Conservation (phyloP, 2,888 invertebrate genomes). For the Thysanoteuthis rhombus region DNA sequence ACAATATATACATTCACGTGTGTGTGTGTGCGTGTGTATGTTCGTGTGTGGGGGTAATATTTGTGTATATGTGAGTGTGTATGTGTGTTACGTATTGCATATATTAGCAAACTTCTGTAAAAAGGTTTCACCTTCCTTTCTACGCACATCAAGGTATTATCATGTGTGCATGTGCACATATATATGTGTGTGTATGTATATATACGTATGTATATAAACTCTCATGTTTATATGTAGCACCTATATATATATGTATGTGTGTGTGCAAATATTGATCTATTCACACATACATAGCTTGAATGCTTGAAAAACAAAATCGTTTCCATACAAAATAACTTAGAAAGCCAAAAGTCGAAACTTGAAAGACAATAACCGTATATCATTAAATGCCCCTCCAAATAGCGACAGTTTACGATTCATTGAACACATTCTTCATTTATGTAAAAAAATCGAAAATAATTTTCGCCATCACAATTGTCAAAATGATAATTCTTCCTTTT, state of each 20-base stretch:
- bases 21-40: neutral
- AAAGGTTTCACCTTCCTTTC: neutral
- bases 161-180: neutral
- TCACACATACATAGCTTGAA: neutral
- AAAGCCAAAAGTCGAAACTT: no score
- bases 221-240: neutral
- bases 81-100: no score
- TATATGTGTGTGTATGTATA: neutral
- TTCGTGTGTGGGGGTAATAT: neutral
- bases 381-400: no score
- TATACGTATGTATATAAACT: neutral
- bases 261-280: neutral
- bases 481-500: no score
- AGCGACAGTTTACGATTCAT: no score
- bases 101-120: neutral
- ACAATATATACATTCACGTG: neutral
- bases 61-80: neutral
- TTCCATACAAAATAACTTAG: no score
- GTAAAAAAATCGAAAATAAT: no score
- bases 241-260: neutral
- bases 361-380: no score
- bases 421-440: no score
- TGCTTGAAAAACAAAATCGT: neutral
- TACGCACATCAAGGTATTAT: neutral
- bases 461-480: no score